Evolutionary conservation across 2,113 vertebrate species (phyloP).

Genomic region (Gasterosteus nipponicus): DNA sequence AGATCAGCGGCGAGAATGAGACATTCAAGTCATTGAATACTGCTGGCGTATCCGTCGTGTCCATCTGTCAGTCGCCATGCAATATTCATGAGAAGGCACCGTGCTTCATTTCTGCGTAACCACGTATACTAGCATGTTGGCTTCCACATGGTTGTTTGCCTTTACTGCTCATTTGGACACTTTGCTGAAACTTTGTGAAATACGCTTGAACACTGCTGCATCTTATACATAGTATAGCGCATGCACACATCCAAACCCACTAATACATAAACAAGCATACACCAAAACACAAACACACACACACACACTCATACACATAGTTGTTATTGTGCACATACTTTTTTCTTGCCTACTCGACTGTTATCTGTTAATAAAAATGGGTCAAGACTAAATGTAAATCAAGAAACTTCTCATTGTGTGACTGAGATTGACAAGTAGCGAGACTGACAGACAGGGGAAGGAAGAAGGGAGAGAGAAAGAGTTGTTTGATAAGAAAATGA

Average conservation of each 20-base stretch:
- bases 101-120: conserved; percentile 29
- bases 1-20: conserved; percentile 48
- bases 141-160: conserved; percentile 29
- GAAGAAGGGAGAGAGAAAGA: conserved; percentile 10
- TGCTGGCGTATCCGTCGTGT: conserved; percentile 53
- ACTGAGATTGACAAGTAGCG: conserved; percentile 56
- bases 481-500: conserved; percentile 59
- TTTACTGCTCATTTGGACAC: conserved; percentile 8
- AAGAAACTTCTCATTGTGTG: conserved; percentile 50
- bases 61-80: conserved; percentile 56
- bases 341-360: conserved; percentile 59
- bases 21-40: conserved; percentile 65
- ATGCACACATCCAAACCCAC: conserved; percentile 10
- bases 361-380: conserved; percentile 67
- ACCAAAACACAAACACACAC: conserved; percentile 14
- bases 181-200: conserved; percentile 9
- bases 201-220: background rate
- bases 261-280: conserved; percentile 9
- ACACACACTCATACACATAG: conserved; percentile 15
- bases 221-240: background rate
- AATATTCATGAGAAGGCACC: conserved; percentile 65
- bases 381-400: conserved; percentile 67
- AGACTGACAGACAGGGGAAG: conserved; percentile 37
- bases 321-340: conserved; percentile 29
- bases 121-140: conserved; percentile 49